Evolutionary conservation across 2,797 vertebrate species (phyloP), one percentile per base, ranked within the genome.

Genomic region (Acanthis flammea): DNA sequence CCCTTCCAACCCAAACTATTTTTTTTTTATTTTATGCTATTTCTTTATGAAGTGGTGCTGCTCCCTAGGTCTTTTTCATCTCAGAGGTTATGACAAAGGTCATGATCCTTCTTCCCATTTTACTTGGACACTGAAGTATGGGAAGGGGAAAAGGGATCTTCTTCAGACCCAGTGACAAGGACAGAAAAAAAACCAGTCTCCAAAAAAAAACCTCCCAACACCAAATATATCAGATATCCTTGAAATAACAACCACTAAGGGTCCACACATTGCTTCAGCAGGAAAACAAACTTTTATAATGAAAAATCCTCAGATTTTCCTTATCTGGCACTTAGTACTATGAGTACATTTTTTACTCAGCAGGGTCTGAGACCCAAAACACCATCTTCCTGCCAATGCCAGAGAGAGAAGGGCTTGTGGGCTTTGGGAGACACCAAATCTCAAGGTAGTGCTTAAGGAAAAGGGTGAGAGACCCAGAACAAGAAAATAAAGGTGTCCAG

Each of bases 241-340:
- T 72, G 27, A 78, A 88, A 68, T 42, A 84, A 41, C 6, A 47
- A 15, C 14, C 12, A 17, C 35, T 39, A 65, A 61, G 7, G 12
- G 8, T 70, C 15, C 23, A 50, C 2, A 21, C 19, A 31, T 9
- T 0, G 0, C 54, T 67, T 83, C 50, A 50, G 7, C 14, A 68
- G n/a, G 9, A 71, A 86, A 82, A 30, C 3, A 79, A 87, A 47
- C 2, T n/a, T 61, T 14, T 70, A 3, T 15, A 7, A 21, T 33
- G 65, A 41, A 41, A 68, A 5, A 7, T 0, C 0, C 0, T 9
- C 5, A 12, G 1, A 10, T 80, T 86, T 73, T 67, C n/a, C 31
- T 83, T 14, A 48, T 13, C 23, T 74, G 22, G 10, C 5, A 33
- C 7, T 55, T 45, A 47, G 12, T 28, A 33, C 9, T 31, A 5